phyloP scores from a whole-genome alignment of 1,140 invertebrate species.

The Polypedilum pembai region DNA sequence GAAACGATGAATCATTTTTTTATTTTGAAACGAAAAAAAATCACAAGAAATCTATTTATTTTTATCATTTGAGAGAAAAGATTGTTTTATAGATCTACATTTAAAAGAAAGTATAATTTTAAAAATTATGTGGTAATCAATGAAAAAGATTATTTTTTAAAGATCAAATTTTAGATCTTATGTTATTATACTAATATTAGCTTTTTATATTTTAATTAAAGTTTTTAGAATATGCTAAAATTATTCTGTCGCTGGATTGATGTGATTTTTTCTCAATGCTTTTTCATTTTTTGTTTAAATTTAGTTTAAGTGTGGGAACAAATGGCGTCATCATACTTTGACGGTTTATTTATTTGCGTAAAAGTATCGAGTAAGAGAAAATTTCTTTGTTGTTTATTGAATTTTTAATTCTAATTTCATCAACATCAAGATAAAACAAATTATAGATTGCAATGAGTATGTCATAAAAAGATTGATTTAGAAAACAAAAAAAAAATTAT shows the following conservation, averaged over 20 bases:
- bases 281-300: not conserved
- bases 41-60: too few relatives aligned
- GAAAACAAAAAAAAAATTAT: not conserved
- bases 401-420: too few relatives aligned
- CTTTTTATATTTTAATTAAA: too few relatives aligned
- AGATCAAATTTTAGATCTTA: too few relatives aligned
- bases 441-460: not conserved
- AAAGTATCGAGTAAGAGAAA: not conserved
- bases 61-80: too few relatives aligned
- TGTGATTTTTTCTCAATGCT: not conserved
- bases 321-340: not conserved
- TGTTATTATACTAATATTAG: too few relatives aligned
- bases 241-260: not conserved
- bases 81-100: too few relatives aligned
- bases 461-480: not conserved
- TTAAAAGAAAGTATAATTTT: too few relatives aligned
- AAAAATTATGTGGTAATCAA: not conserved
- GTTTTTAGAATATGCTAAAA: not conserved
- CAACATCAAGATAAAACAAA: not conserved
- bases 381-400: not conserved
- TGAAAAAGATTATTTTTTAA: not conserved
- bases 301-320: conserved; percentile 6
- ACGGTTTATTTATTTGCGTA: not conserved
- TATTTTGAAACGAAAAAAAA: too few relatives aligned
- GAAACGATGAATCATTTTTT: too few relatives aligned